Evolutionary conservation across 2,113 vertebrate genomes (phyloP).

Genomic region (Gopherus flavomarginatus): DNA sequence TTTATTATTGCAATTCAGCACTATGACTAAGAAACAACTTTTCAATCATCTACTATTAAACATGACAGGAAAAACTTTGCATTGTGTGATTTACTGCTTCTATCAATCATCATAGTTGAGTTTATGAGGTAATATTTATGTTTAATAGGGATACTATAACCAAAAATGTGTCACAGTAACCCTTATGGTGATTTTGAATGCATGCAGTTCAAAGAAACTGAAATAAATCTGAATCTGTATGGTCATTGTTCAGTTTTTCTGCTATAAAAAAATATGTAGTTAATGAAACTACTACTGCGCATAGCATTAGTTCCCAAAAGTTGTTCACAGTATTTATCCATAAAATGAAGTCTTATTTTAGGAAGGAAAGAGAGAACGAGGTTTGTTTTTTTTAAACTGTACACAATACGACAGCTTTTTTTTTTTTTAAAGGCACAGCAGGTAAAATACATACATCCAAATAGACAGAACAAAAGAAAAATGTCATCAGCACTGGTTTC

Average conservation of each 20-base stretch:
- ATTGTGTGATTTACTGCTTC: background rate
- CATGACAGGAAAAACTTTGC: background rate
- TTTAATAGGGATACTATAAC: background rate
- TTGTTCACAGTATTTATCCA: background rate
- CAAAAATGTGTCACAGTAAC: background rate
- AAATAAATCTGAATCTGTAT: background rate
- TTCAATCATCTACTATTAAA: background rate
- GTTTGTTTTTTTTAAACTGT: background rate
- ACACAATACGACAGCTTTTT: background rate
- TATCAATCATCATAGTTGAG: background rate
- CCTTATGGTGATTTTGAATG: background rate
- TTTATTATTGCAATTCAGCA: conserved; percentile 31
- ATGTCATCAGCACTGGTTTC: background rate
- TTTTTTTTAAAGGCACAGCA: background rate
- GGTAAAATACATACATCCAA: background rate
- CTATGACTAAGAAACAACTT: background rate
- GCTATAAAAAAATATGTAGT: background rate
- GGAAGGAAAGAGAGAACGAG: background rate
- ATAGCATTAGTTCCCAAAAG: background rate
- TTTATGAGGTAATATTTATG: background rate
- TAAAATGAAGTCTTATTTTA: background rate
- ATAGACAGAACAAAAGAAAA: background rate
- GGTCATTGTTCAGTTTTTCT: background rate
- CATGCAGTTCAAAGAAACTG: background rate
- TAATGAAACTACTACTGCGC: background rate